Base-by-base conservation (phyloP, 2,113 vertebrate genomes). In the Hiodon alosoides region DNA sequence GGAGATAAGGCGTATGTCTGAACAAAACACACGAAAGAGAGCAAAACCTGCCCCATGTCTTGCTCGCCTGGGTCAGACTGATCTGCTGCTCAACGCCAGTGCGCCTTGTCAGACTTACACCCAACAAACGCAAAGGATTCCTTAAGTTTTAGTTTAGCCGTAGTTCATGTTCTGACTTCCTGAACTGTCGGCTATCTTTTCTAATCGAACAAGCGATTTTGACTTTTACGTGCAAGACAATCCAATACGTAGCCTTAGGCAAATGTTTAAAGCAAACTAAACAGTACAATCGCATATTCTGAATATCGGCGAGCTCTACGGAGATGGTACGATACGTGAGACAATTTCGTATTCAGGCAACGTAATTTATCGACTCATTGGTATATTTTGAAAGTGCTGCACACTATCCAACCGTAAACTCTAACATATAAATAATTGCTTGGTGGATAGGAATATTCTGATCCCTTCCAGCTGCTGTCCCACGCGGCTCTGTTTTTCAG, bases 1-100 rank as follows among this genome's bases (percentile, higher is more conserved):
- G 55, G 57, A 64, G 59, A 67, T 79, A 71, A 73, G 61, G 60
- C 58, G 59, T 59, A 10, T 72, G 71, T 52, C 71, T n/a, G 58
- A 13, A 51, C 46, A 66, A 64, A 68, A 48, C 3, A 59, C 64
- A 68, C 9, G 31, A 46, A 17, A 9, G 46, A 16, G 31, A 67
- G 72, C 59, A 55, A 68, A 69, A 78, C 69, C 74, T 75, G 58
- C 52, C 52, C 75, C 70, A 71, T 71, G 79, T 82, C 77, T 69
- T 14, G 76, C 78, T 78, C 79, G 73, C 76, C 53, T 52, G 71
- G 79, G 81, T 82, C 83, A 84, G 76, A 79, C 76, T 76, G 76
- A 81, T 81, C 83, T 71, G 74, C 55, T 78, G 71, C 64, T 74
- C 75, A 77, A 77, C 46, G 7, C 72, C 64, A 81, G 71, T 54